Conservation (phyloP, 2,888 invertebrate species). For the Yponomeuta plumbellus region DNA sequence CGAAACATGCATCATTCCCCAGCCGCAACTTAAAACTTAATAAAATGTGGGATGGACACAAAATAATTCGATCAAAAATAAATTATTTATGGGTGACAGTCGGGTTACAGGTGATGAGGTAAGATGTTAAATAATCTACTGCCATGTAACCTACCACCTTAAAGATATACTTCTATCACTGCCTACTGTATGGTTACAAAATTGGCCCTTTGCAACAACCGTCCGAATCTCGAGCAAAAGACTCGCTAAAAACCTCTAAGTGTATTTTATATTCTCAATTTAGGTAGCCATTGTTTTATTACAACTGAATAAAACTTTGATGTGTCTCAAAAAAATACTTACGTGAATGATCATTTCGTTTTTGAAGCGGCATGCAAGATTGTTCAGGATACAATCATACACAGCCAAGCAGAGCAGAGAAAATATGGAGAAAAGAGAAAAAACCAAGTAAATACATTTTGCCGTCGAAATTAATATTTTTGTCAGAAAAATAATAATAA, state of each 20-base stretch:
- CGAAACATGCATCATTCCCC: slow-evolving; percentile 72
- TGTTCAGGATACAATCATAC: slow-evolving; percentile 88
- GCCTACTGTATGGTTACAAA: neutral
- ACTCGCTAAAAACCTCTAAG: slow-evolving; percentile 9
- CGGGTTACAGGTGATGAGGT: slow-evolving; percentile 52
- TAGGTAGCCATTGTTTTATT: slow-evolving; percentile 14
- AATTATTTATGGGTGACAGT: slow-evolving; percentile 50
- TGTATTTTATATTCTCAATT: slow-evolving; percentile 23
- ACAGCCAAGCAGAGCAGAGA: slow-evolving; percentile 90
- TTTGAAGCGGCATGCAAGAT: slow-evolving; percentile 86
- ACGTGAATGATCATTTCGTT: slow-evolving; percentile 83
- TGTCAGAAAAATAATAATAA: slow-evolving; percentile 68
- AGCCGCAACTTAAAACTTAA: slow-evolving; percentile 67
- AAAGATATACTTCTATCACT: slow-evolving; percentile 12
- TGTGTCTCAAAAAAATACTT: slow-evolving; percentile 81
- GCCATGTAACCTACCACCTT: slow-evolving; percentile 31
- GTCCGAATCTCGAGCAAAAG: slow-evolving; percentile 13
- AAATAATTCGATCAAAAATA: slow-evolving; percentile 46
- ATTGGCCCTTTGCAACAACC: neutral
- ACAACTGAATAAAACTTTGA: slow-evolving; percentile 36
- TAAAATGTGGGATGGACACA: slow-evolving; percentile 67
- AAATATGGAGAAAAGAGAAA: slow-evolving; percentile 85
- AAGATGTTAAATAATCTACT: slow-evolving; percentile 19
- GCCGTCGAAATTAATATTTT: slow-evolving; percentile 67
- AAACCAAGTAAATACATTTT: slow-evolving; percentile 83